These are phyloP conservation scores for Pinctada fucata DNA, from an alignment of 2,888 invertebrate genomes.

Conservation along the genomic window DNA sequence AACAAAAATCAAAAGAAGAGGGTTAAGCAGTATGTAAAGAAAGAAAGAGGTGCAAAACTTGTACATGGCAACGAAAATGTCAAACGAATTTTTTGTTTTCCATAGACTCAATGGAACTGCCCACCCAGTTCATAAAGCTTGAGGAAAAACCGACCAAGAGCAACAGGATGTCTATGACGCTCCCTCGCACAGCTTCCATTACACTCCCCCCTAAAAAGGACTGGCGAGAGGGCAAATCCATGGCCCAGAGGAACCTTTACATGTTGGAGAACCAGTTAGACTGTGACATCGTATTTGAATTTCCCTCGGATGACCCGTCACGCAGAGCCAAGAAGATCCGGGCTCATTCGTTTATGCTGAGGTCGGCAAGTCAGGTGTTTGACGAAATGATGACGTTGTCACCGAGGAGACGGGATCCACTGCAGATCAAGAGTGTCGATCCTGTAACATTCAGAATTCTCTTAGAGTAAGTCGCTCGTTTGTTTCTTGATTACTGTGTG, in stretches of 20 bases:
- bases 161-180: neutral
- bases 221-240: slow-evolving; percentile 23
- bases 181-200: slow-evolving; percentile 1
- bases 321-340: neutral
- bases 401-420: neutral
- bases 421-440: slow-evolving; percentile 7
- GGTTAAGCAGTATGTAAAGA: too few species aligned
- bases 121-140: neutral
- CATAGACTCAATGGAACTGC: neutral
- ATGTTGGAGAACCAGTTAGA: slow-evolving; percentile 16
- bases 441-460: slow-evolving; percentile 15
- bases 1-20: too few species aligned
- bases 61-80: too few species aligned
- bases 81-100: neutral
- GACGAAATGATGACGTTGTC: neutral
- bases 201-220: neutral
- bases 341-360: slow-evolving; percentile 22
- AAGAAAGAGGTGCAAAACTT: too few species aligned
- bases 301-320: neutral
- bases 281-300: slow-evolving; percentile 19
- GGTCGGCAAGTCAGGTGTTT: slow-evolving; percentile 25
- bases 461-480: slow-evolving; percentile 19
- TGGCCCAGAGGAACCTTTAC: slow-evolving; percentile 15
- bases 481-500: too few species aligned
- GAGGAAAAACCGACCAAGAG: neutral